phyloP scores from a whole-genome alignment of 1,140 invertebrate genomes.

The Caenorhabditis inopinata region DNA sequence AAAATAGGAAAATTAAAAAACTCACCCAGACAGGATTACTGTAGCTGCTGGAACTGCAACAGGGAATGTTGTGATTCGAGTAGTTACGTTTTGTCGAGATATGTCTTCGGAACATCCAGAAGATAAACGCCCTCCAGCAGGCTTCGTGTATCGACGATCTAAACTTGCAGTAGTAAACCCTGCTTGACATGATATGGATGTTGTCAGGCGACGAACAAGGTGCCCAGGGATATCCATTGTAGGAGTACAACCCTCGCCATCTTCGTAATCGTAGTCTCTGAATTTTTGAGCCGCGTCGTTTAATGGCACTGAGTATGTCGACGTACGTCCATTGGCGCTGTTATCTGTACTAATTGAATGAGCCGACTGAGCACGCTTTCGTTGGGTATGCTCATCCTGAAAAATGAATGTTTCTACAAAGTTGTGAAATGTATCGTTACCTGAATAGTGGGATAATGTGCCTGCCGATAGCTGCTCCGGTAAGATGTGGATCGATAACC shows the following conservation, averaged over 20 bases:
- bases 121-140: background rate
- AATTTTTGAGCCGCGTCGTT: constrained; percentile 9
- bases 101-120: background rate
- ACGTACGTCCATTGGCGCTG: constrained; percentile 37
- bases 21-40: background rate
- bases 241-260: background rate
- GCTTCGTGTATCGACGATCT: constrained; percentile 13
- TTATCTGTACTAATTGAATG: constrained; percentile 24
- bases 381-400: constrained; percentile 28
- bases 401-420: too few relatives aligned
- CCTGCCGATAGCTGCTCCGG: constrained; percentile 60
- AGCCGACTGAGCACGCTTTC: constrained; percentile 7
- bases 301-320: constrained; percentile 25
- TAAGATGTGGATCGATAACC: constrained; percentile 60
- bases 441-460: constrained; percentile 63
- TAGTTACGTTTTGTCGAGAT: background rate
- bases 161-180: constrained; percentile 36
- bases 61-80: constrained; percentile 39
- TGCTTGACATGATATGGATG: constrained; percentile 32
- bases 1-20: too few relatives aligned
- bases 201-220: background rate
- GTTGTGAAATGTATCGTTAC: too few relatives aligned
- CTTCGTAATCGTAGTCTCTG: background rate
- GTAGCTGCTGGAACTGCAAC: background rate
- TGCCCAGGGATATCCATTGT: background rate